These are phyloP conservation scores for Saccopteryx leptura DNA, from an alignment of 2,113 vertebrate genomes.

Conservation along the genomic window DNA sequence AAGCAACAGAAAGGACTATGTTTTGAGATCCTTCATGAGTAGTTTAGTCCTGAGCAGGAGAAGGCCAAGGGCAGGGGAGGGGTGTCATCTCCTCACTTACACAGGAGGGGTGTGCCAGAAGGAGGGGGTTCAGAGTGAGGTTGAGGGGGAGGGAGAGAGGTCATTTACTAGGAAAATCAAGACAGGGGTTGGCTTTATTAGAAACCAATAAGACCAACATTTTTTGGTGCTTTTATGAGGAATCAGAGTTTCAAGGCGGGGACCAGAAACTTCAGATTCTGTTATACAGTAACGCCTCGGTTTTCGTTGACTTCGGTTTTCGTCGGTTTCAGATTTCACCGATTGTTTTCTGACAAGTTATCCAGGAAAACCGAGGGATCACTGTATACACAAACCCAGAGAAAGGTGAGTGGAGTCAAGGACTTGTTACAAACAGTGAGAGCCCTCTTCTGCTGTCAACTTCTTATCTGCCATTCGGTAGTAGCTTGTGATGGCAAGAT, in stretches of 20 bases:
- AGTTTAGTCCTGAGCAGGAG: not conserved
- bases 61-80: too few relatives aligned
- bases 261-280: not conserved
- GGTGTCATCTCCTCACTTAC: not conserved
- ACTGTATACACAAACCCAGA: not conserved
- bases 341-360: too few relatives aligned
- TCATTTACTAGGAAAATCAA: not conserved
- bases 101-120: not conserved
- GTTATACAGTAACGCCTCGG: not conserved
- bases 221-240: not conserved
- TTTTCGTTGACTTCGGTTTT: too few relatives aligned
- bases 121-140: not conserved
- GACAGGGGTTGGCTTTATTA: not conserved
- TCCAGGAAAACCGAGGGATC: too few relatives aligned
- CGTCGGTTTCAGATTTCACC: too few relatives aligned
- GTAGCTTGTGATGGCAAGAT: not conserved
- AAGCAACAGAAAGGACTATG: not conserved
- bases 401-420: not conserved
- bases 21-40: not conserved
- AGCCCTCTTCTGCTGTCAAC: not conserved
- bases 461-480: not conserved
- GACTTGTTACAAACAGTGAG: not conserved
- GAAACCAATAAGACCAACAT: not conserved
- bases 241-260: not conserved
- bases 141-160: not conserved